Base-by-base conservation (phyloP, 2,113 vertebrate genomes). In the Hystrix cristata region DNA sequence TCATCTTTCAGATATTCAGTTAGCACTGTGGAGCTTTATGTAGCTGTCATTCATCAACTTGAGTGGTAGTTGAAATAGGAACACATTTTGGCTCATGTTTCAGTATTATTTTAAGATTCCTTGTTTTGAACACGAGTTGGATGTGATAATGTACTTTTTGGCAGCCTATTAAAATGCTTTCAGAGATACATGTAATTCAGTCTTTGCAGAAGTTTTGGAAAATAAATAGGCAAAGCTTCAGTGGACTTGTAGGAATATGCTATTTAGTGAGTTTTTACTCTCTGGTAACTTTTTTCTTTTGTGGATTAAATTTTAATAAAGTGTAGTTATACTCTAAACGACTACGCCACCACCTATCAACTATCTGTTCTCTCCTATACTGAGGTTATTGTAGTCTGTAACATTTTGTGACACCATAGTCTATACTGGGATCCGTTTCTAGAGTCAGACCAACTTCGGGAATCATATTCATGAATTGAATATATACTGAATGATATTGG, bases 31-130 rank as follows among this genome's bases (percentile, higher is more conserved):
- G 7, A 79, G n/a, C 0, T 90, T 93, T 94, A 93, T 83, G 43
- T 65, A 87, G 59, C 65, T 97, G 86, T 88, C 91, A 93, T 93
- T 88, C 19, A 72, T 91, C 91, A 93, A 51, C n/a, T 89, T 67
- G 89, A 93, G 51, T 7, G n/a, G 15, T 62, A 93, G 60, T 84
- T 83, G 27, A 96, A 97, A 87, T 12, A 96, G 34, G 34, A 97
- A 91, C 57, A 93, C 16, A 5, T 92, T 92, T 90, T 92, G 93
- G 83, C 76, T 85, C 65, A 57, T 62, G 48, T 84, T 90, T 94
- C 89, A 21, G 3, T 83, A 91, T 97, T 93, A 95, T 91, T 94
- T 97, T 93, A 95, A 96, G 86, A 95, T 91, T 72, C 25, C 14
- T 89, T 79, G 14, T 83, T 95, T 57, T 87, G 78, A 92, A 51